A percentile compares a stretch with the other conserved stretches of the same genome.
phyloP scores from a whole-genome alignment of 2,113 vertebrate genomes.

The Salvelinus fontinalis region DNA sequence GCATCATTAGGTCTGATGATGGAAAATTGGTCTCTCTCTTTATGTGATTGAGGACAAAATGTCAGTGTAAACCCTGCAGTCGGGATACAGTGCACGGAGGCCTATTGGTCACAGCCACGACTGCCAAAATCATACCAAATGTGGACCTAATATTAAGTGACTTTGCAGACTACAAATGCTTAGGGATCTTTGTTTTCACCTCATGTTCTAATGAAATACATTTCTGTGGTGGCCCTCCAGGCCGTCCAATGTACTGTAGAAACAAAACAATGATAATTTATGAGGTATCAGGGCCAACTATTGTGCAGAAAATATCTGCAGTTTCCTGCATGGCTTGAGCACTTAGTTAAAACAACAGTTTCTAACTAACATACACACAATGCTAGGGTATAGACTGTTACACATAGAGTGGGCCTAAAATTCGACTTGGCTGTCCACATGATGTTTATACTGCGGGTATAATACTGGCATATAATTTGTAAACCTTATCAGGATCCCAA shows the following conservation, averaged over 20 bases:
- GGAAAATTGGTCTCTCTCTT: conserved; percentile 64
- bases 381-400: conserved; percentile 12
- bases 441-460: conserved; percentile 42
- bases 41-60: conserved; percentile 59
- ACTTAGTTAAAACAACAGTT: conserved; percentile 39
- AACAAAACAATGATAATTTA: conserved; percentile 57
- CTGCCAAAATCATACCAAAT: conserved; percentile 41
- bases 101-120: conserved; percentile 26
- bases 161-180: conserved; percentile 31
- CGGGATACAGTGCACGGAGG: conserved; percentile 19
- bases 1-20: conserved; percentile 69
- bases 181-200: conserved; percentile 41
- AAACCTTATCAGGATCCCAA: conserved; percentile 50
- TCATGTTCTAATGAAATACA: conserved; percentile 36
- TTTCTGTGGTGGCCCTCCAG: conserved; percentile 30
- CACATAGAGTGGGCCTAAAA: conserved; percentile 39
- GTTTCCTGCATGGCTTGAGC: conserved; percentile 35
- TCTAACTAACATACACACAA: conserved; percentile 29
- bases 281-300: conserved; percentile 44
- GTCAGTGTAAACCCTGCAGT: conserved; percentile 34
- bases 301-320: conserved; percentile 34
- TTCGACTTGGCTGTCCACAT: conserved; percentile 37
- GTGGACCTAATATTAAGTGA: conserved; percentile 18
- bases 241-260: conserved; percentile 39
- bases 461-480: conserved; percentile 47